Evolutionary conservation across 2,113 vertebrate genomes (phyloP).

Genomic region (Eublepharis macularius): DNA sequence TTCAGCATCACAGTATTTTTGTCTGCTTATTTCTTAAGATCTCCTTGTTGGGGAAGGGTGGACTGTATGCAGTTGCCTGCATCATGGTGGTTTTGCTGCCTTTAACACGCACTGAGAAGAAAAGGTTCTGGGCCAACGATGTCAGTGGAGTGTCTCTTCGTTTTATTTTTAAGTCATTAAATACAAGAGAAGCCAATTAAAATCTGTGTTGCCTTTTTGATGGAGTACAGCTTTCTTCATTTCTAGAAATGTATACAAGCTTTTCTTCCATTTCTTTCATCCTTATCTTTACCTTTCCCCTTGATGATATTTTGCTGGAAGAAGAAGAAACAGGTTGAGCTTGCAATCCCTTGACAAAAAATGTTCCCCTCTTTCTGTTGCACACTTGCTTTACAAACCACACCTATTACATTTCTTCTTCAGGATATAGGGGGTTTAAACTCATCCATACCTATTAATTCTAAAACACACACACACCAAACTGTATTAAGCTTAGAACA

Average conservation of each 20-base stretch:
- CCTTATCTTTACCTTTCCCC: neutral
- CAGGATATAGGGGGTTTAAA: too few relatives aligned
- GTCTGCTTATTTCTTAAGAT: constrained; percentile 32
- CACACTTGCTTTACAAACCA: accelerated
- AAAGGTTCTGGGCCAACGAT: neutral
- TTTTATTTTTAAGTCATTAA: constrained; percentile 60
- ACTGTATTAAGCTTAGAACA: too few relatives aligned
- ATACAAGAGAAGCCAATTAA: constrained; percentile 13
- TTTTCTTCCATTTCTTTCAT: neutral
- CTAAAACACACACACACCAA: too few relatives aligned
- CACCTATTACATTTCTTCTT: neutral
- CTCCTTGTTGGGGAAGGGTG: neutral
- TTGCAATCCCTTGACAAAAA: neutral
- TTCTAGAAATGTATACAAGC: neutral
- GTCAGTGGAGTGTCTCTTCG: constrained; percentile 28
- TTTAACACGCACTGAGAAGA: neutral
- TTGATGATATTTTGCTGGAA: accelerated
- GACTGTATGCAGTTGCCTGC: neutral
- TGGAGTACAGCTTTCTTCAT: neutral
- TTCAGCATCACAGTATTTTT: constrained; percentile 24
- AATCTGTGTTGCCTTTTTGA: constrained; percentile 17
- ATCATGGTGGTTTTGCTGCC: neutral
- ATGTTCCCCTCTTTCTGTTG: neutral
- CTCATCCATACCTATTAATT: too few relatives aligned
- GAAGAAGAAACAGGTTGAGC: neutral